These are phyloP conservation scores for Antheraea assamensis DNA, from an alignment of 2,888 invertebrate genomes.

Conservation along the genomic window DNA sequence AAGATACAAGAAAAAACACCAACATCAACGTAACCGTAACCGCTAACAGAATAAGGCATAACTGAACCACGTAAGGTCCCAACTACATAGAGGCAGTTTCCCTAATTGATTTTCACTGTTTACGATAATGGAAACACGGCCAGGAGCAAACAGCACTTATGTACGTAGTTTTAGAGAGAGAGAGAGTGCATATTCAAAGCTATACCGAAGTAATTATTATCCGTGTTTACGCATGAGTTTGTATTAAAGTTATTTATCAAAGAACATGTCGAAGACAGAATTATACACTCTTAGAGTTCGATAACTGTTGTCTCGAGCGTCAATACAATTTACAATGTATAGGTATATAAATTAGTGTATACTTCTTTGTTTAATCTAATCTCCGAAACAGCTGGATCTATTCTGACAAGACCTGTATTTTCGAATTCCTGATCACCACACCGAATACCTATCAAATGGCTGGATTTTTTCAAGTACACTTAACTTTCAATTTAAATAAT, in stretches of 20 bases:
- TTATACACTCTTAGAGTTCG: neutral
- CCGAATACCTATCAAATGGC: too few relatives aligned
- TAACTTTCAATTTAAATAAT: too few relatives aligned
- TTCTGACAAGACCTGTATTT: too few relatives aligned
- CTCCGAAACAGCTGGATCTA: too few relatives aligned
- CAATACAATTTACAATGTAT: too few relatives aligned
- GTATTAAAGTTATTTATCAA: neutral
- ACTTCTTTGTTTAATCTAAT: too few relatives aligned
- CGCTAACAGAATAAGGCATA: constrained; percentile 12
- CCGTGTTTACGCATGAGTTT: neutral
- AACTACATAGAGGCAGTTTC: constrained; percentile 16
- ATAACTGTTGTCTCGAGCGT: neutral
- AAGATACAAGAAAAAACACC: neutral
- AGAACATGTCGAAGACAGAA: neutral
- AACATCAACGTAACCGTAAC: neutral
- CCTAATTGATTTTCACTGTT: constrained; percentile 49
- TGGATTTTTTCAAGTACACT: too few relatives aligned
- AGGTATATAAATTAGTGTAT: too few relatives aligned
- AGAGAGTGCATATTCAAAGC: constrained; percentile 3
- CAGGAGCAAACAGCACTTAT: constrained; percentile 15
- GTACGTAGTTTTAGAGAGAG: constrained; percentile 10
- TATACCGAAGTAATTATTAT: neutral
- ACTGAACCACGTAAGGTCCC: constrained; percentile 7
- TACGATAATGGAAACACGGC: constrained; percentile 34
- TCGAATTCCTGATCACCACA: too few relatives aligned